Evolutionary conservation across 2,113 vertebrate genomes (phyloP), one percentile per base, ranked within the genome.

Genomic region (Helogale parvula): DNA sequence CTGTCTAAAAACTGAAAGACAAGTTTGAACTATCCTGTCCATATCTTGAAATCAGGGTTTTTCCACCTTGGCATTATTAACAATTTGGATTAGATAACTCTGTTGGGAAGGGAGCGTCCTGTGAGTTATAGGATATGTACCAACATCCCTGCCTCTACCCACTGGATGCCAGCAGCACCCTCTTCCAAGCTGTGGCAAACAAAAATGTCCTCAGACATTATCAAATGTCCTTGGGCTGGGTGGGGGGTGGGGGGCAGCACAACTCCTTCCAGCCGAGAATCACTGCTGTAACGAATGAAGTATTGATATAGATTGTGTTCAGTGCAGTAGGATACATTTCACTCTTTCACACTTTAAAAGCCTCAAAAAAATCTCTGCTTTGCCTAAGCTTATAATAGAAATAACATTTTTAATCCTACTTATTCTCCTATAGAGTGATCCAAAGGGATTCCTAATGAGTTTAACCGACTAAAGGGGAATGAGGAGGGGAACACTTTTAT

Each of bases 1-100:
- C 79, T 60, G 52, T 90, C 83, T 88, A 93, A 82, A 90, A 82
- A 93, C 38, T 54, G 21, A 23, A 94, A 72, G 47, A 85, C n/a
- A 45, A 10, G 13, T 52, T 35, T 45, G 15, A 89, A 84, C 27
- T 12, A n/a, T 13, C 8, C 27, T 25, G 23, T 63, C 16, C 72
- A 8, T 71, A 13, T 84, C 68, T 86, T 13, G 15, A 79, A 84
- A 33, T 71, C 31, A 35, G 81, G n/a, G 2, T 19, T 52, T 91
- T 87, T 65, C 38, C 38, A 80, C 17, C 6, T 41, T 25, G 13
- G 38, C 35, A 23, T 12, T 65, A n/a, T 69, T 50, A 47, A 2
- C 17, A 47, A 82, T 86, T 71, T 23, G 38, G 25, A 23, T 23
- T 54, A 45, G 4, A 50, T 35, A 76, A 33, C 45, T 38, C 19